Evolutionary conservation across 2,888 invertebrate genomes (phyloP).

Genomic region (Lochmaea capreae): DNA sequence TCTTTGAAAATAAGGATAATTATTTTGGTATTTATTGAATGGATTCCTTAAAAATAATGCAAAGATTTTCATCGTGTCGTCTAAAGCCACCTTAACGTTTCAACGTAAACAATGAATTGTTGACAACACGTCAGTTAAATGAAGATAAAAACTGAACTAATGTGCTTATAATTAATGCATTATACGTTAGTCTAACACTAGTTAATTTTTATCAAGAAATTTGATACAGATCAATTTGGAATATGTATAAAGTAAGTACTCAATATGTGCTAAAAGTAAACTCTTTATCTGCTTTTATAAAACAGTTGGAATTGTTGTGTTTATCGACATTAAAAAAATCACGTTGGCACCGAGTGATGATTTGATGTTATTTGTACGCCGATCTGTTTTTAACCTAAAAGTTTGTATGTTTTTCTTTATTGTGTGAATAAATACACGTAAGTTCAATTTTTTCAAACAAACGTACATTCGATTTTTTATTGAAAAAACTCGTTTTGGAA

Average conservation of each 20-base stretch:
- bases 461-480: background rate
- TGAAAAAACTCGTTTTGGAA: too few species aligned
- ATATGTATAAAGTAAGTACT: conserved; percentile 3
- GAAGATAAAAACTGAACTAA: background rate
- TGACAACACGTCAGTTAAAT: background rate
- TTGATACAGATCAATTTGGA: background rate
- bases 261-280: background rate
- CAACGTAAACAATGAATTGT: background rate
- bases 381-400: background rate
- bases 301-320: background rate
- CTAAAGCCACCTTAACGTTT: background rate
- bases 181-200: background rate
- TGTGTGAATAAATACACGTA: background rate
- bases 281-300: background rate
- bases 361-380: background rate
- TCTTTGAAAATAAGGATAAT: too few species aligned
- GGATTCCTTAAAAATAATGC: too few species aligned
- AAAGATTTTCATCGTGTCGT: background rate
- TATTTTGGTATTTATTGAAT: too few species aligned
- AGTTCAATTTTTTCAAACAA: background rate
- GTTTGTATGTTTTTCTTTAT: background rate
- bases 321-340: background rate
- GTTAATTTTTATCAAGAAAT: background rate
- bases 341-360: background rate
- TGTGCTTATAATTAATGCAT: background rate